A percentile compares a stretch with the other conserved stretches of the same genome.
Conservation (phyloP, 1,140 invertebrate species). For the Riptortus pedestris region DNA sequence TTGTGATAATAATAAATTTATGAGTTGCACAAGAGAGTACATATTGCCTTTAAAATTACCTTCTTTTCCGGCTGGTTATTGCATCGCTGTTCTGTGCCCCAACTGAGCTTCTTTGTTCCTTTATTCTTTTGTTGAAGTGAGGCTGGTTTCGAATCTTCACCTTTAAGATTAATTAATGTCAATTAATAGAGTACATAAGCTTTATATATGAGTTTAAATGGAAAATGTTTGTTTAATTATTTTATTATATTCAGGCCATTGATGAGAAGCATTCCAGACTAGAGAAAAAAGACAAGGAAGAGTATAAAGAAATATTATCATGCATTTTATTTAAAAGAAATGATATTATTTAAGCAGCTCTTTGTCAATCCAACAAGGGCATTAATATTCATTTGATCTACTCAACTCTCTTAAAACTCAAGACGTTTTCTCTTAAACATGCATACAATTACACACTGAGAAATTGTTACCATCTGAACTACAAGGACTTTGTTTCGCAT, state of each 20-base stretch:
- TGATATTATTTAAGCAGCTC: too few relatives aligned
- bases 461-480: slow-evolving; percentile 20
- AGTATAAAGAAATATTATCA: too few relatives aligned
- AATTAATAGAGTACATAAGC: neutral
- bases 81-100: slow-evolving; percentile 28
- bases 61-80: slow-evolving; percentile 19
- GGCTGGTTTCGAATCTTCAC: slow-evolving; percentile 6
- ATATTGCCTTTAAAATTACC: too few relatives aligned
- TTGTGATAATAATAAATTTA: too few relatives aligned
- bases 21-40: too few relatives aligned
- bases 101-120: slow-evolving; percentile 30
- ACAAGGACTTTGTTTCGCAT: slow-evolving; percentile 20
- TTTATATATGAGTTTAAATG: neutral
- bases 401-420: neutral
- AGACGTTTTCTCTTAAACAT: too few relatives aligned
- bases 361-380: too few relatives aligned
- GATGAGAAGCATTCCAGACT: too few relatives aligned
- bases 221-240: neutral
- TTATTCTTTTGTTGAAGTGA: slow-evolving; percentile 4
- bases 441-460: neutral
- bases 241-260: neutral
- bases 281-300: too few relatives aligned
- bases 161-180: slow-evolving; percentile 9
- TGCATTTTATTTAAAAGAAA: too few relatives aligned
- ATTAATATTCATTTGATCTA: neutral